phyloP scores from a whole-genome alignment of 2,797 vertebrate species.

The Danio aesculapii region DNA sequence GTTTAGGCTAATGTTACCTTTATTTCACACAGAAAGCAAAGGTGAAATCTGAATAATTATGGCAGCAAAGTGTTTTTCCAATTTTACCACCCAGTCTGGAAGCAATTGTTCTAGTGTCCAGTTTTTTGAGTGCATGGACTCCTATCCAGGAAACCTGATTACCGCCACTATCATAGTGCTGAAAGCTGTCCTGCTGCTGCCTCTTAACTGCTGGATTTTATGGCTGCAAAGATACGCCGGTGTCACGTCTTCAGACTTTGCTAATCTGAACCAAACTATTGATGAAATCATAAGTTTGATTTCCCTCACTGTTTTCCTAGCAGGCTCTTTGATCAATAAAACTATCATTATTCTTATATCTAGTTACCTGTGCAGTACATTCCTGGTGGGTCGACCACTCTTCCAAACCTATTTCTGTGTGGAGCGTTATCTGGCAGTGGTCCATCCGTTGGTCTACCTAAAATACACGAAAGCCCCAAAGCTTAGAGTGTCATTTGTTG shows the following conservation, averaged over 20 bases:
- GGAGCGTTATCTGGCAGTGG: conserved; percentile 29
- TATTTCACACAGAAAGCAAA: neutral
- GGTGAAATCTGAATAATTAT: neutral
- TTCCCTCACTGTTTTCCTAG: neutral
- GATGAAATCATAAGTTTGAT: neutral
- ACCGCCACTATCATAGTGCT: neutral
- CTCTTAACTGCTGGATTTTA: conserved; percentile 33
- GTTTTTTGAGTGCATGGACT: neutral
- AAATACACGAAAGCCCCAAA: neutral
- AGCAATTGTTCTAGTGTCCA: neutral
- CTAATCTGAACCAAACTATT: conserved; percentile 5
- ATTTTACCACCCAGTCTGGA: too few relatives aligned
- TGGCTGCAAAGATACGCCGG: neutral
- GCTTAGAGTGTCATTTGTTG: neutral
- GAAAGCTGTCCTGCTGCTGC: neutral
- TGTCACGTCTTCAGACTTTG: neutral
- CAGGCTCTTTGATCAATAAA: neutral
- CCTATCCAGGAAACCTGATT: neutral
- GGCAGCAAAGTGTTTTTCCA: neutral
- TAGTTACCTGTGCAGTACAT: neutral
- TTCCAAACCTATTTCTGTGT: conserved; percentile 34
- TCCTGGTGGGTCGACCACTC: conserved; percentile 15
- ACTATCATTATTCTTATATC: neutral
- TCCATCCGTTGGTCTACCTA: conserved; percentile 34
- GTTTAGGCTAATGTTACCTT: neutral